Conservation (phyloP, 1,140 invertebrate species). For the Hylaeus anthracinus region DNA sequence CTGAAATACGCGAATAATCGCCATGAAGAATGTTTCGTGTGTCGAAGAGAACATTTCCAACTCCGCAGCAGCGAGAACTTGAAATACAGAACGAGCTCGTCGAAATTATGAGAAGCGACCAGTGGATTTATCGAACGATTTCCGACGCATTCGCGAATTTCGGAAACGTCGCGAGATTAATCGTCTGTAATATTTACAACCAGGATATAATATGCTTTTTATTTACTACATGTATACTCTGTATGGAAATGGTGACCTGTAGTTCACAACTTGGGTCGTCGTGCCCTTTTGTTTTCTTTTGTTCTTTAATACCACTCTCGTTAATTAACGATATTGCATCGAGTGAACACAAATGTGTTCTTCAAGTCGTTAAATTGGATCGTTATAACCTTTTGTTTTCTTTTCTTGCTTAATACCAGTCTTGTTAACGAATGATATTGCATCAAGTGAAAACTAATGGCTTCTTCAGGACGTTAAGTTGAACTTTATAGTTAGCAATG, state of each 20-base stretch:
- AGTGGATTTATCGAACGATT: not conserved
- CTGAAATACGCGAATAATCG: conserved; percentile 16
- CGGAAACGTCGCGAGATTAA: not conserved
- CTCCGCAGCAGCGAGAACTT: not conserved
- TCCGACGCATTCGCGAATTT: not conserved
- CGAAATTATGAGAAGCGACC: not conserved
- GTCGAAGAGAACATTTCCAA: not conserved
- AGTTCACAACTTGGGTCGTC: not conserved
- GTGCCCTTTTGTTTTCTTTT: not conserved
- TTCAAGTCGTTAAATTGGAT: too few relatives aligned
- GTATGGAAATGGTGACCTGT: not conserved
- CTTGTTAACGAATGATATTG: too few relatives aligned
- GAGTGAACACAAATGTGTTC: not conserved
- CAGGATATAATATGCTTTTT: too few relatives aligned
- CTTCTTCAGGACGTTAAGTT: not conserved
- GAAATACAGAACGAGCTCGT: not conserved
- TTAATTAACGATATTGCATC: not conserved
- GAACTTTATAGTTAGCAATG: not conserved
- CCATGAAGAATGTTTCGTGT: not conserved
- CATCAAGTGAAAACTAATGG: too few relatives aligned
- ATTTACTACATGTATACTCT: too few relatives aligned
- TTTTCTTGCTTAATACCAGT: too few relatives aligned
- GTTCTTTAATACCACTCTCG: not conserved
- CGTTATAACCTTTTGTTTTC: too few relatives aligned
- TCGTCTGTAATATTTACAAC: too few relatives aligned